Base-by-base conservation (phyloP, 2,888 invertebrate genomes). In the Cerceris ruficornis region DNA sequence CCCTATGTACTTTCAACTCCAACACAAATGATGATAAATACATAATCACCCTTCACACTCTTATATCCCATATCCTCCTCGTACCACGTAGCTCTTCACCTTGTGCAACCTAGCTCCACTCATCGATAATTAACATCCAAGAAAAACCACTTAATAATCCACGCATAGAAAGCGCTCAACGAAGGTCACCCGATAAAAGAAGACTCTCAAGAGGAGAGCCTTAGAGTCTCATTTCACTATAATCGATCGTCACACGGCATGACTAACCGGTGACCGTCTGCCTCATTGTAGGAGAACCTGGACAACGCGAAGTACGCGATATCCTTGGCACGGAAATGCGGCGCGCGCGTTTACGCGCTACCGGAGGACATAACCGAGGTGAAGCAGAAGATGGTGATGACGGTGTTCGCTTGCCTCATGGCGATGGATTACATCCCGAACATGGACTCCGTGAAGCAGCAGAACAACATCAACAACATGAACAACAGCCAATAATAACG, bases 291-390 rank as follows among this genome's bases (percentile, higher is more conserved):
- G 98, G 98, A 98, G 81, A 97, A 97, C 88, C 94, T 98, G 89
- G 98, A 97, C 69, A 99, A 99, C 94, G 99, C 99, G n/a, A 99
- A 99, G 91, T 99, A 99, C 93, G 99, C 99, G 72, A 97, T 99
- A 88, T 98, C 99, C 0, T 97, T 98, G 96, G 99, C 99, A 7
- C 95, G 99, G 61, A 99, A 99, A 90, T 97, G 98, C 90, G 99
- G 99, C 82, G 99, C 99, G 64, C 95, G 98, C 76, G 98, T 99
- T 15, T 99, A 99, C 93, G 99, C 99, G 7, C 94, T 99, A 76
- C 99, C 99, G 14, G 99, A 99, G 93, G 99, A 99, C 94, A 99
- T 99, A 90, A 97, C 98, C 50, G 99, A 99, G 94, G 96, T 98
- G 28, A 99, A 99, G 93, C 97, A 96, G 72, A 99, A 99, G 93